Evolutionary conservation across 2,113 vertebrate species (phyloP), one percentile per base, ranked within the genome.

Genomic region (Thinocorus orbignyianus): DNA sequence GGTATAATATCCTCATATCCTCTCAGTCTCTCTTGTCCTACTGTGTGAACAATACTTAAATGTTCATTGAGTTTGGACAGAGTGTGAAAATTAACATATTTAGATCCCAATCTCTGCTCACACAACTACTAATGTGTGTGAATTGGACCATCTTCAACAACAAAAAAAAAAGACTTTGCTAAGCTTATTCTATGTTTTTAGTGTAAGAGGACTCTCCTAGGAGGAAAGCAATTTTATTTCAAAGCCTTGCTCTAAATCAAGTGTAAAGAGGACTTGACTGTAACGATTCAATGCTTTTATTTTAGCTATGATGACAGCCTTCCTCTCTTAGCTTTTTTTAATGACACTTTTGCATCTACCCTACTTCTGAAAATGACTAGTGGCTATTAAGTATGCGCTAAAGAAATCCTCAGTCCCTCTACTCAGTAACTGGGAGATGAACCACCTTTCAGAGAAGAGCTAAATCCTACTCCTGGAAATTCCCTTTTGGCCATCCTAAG

Each of bases 41-140:
- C 35, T 26, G 49, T 54, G 82, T n/a, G 90, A 82, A 89, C 91
- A 82, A 20, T n/a, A 60, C 25, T 95, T 78, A 86, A 91, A 90
- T 88, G 93, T 94, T 88, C 49, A 92, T 73, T 66, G 51, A 86
- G 28, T 5, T 93, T 92, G 35, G 62, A 58, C 33, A 90, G 73
- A 74, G 62, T 60, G 64, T 81, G 37, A 93, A 91, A 78, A 78
- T 60, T 1, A 73, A 51, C 90, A 52, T 84, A 88, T 93, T 92
- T 94, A 92, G 64, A 83, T 30, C 20, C 71, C 31, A 81, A 8
- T 12, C 25, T 86, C 72, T 78, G 42, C 37, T 88, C 33, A 54
- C 37, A 80, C 14, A 49, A 13, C 57, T 88, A 39, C 57, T 66
- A 51, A 62, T 15, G 16, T 31, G 19, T 46, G 26, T 70, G 42